Base-by-base conservation (phyloP, 2,113 vertebrate genomes). In the Merops nubicus region DNA sequence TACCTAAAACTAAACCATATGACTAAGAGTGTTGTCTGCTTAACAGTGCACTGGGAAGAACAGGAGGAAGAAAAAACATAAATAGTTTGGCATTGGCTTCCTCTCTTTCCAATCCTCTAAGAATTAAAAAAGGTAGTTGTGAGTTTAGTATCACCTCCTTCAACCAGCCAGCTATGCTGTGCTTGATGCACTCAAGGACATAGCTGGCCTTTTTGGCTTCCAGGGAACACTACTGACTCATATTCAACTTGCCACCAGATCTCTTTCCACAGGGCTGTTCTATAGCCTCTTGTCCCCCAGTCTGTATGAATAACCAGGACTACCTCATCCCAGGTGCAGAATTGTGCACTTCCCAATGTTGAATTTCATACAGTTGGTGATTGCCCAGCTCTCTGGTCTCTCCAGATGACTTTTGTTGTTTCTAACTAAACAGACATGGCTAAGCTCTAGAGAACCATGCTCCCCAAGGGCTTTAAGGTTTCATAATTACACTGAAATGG, bases 81-180 rank as follows among this genome's bases (percentile, higher is more conserved):
- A n/a, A n/a, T n/a, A n/a, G n/a, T n/a, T n/a, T n/a, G n/a, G n/a
- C n/a, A n/a, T n/a, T n/a, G n/a, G n/a, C n/a, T n/a, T n/a, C n/a
- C n/a, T n/a, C n/a, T n/a, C n/a, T n/a, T n/a, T n/a, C n/a, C n/a
- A n/a, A n/a, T n/a, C n/a, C n/a, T n/a, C n/a, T n/a, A n/a, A n/a
- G n/a, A n/a, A n/a, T n/a, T n/a, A n/a, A n/a, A n/a, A n/a, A n/a
- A n/a, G n/a, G n/a, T n/a, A n/a, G n/a, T n/a, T n/a, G n/a, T n/a
- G n/a, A n/a, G n/a, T n/a, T n/a, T n/a, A n/a, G n/a, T n/a, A n/a
- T 50, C 25, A 16, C 36, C n/a, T 57, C 36, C 31, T 31, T 68
- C 1, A 2, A 40, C 22, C 0, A 0, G 26, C 20, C 26, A 70
- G 7, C 0, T 1, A 34, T 38, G 51, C 20, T 63, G 22, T 28